Base-by-base conservation (phyloP, 2,888 invertebrate species). In the Nycteola revayana region DNA sequence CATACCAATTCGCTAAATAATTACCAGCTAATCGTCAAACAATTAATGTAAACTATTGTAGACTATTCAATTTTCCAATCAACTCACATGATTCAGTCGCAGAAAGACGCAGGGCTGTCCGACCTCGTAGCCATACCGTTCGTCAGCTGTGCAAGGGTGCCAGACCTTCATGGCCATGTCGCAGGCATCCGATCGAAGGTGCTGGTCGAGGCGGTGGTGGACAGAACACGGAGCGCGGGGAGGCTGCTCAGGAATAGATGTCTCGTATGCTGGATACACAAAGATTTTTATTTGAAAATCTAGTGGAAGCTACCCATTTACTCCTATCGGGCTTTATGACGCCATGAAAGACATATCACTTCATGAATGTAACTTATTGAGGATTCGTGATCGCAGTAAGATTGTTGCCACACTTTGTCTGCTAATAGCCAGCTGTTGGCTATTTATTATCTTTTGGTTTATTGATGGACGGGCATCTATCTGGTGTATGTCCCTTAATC, bases 21-120 rank as follows among this genome's bases (percentile, higher is more conserved):
- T n/a, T n/a, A n/a, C n/a, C n/a, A n/a, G n/a, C n/a, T n/a, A n/a
- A n/a, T n/a, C n/a, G n/a, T n/a, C n/a, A n/a, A n/a, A n/a, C n/a
- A n/a, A n/a, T n/a, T n/a, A n/a, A n/a, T n/a, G n/a, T n/a, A n/a
- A n/a, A n/a, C n/a, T n/a, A n/a, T n/a, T n/a, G n/a, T n/a, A n/a
- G n/a, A n/a, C n/a, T n/a, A n/a, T n/a, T n/a, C 14, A 35, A 8
- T 4, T n/a, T 8, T 14, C 11, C 1, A 18, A 27, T 10, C 4
- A 7, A 63, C 78, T 71, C 34, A 87, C 87, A 40, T 92, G 93
- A 59, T 94, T 94, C 18, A 96, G 78, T 54, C 95, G 93, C 32
- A 96, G 86, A 59, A 95, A 91, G 35, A 96, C 89, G 67, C 96
- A 96, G 0, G 96, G 96, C 44, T 83, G 90, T 1, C 94, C 94